Evolutionary conservation across 1,140 invertebrate genomes (phyloP), one percentile per base, ranked within the genome.

Genomic region (Gonioctena quinquepunctata): DNA sequence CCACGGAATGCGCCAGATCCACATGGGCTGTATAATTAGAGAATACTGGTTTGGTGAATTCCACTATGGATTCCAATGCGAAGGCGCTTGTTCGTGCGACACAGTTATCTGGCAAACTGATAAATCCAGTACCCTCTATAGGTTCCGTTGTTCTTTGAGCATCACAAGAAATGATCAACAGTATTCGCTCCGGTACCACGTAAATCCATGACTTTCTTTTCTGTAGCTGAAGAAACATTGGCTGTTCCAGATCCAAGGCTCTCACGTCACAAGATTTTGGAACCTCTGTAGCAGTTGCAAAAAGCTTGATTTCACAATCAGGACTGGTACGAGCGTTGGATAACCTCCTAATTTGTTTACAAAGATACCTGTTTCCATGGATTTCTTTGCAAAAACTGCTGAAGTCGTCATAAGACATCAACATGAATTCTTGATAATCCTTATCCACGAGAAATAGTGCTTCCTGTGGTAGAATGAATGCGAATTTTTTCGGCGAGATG

Each of bases 211-310:
- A 28, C n/a, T n/a, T 33, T 4, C n/a, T 1, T 28, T 61, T 25
- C 25, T 61, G 59, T 19, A 61, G 25, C 18, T 61, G 59, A n/a
- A 61, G 25, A 5, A 61, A 61, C n/a, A 27, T 28, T 2, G 59
- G 23, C n/a, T 33, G 11, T 61, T 61, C 27, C 5, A 61, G 18
- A 16, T 27, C n/a, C 22, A 61, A n/a, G 4, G 16, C 8, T 13
- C 59, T 61, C 16, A 16, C 28, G 27, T 61, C 18, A 16, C 59
- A 61, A 26, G 25, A 26, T n/a, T 61, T n/a, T 4, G 59, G 27
- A 61, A 33, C 16, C 16, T 61, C 28, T 21, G 8, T 27, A 11
- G 59, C 23, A 27, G 23, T 61, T 13, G 27, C 11, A 11, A 61
- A 61, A 18, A 61, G 18, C 2, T 26, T 27, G 19, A 61, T 28